Evolutionary conservation across 2,797 vertebrate genomes (phyloP).

Genomic region (Silurus lanzhouensis): DNA sequence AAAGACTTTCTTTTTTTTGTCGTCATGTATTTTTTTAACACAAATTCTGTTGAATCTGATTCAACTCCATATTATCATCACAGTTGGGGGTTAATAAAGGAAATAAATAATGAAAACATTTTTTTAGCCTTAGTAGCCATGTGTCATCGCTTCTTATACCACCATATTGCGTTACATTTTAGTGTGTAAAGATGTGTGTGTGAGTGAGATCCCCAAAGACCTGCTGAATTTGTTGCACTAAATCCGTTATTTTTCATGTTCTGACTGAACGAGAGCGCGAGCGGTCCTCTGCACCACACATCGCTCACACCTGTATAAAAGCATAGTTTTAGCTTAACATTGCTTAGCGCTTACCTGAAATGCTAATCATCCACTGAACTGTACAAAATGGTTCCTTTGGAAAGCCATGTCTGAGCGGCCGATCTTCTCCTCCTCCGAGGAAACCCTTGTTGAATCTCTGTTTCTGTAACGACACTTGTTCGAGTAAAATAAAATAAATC

Average conservation of each 20-base stretch:
- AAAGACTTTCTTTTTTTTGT: background rate
- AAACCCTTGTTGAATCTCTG: conserved; percentile 75
- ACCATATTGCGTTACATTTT: background rate
- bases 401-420: background rate
- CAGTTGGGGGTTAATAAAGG: no score
- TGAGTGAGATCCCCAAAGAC: conserved; percentile 12
- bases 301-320: conserved; percentile 45
- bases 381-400: background rate
- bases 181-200: background rate
- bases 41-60: conserved; percentile 9
- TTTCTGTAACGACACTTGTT: conserved; percentile 80
- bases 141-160: background rate
- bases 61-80: background rate
- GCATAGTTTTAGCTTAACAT: conserved; percentile 26
- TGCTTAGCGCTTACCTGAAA: conserved; percentile 28
- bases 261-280: background rate
- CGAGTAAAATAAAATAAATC: conserved; percentile 11
- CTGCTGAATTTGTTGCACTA: conserved; percentile 13
- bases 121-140: background rate
- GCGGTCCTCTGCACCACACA: background rate
- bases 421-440: background rate
- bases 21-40: background rate
- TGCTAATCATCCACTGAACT: conserved; percentile 7
- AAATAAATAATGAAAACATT: background rate
- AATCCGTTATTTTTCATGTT: background rate